Percentiles rank a stretch among this genome's conserved stretches.
These are phyloP conservation scores for Platanista minor DNA, from an alignment of 2,113 vertebrate genomes.

Conservation along the genomic window DNA sequence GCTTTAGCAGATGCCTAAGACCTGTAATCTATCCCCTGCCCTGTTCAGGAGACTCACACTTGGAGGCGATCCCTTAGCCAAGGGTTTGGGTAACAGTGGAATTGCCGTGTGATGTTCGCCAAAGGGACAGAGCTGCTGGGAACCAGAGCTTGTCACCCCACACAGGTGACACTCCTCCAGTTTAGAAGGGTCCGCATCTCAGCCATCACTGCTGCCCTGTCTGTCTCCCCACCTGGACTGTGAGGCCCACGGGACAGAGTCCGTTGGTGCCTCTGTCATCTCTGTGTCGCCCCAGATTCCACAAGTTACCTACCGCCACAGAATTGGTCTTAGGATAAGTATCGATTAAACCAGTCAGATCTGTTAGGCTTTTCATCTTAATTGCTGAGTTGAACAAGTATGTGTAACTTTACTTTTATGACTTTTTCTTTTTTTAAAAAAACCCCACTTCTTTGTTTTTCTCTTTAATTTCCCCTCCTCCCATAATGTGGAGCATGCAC, in stretches of 20 bases:
- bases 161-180: fast-evolving
- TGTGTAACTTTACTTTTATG: background rate
- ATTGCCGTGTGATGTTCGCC: fast-evolving
- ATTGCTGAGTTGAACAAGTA: background rate
- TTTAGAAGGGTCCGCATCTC: background rate
- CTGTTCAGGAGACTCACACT: background rate
- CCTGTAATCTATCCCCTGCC: fast-evolving
- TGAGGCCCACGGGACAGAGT: fast-evolving
- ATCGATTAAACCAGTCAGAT: fast-evolving
- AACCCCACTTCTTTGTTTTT: fast-evolving
- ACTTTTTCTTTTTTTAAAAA: background rate
- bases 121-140: background rate
- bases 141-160: background rate
- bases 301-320: background rate
- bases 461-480: too few species aligned
- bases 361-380: background rate
- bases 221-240: fast-evolving
- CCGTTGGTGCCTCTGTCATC: fast-evolving
- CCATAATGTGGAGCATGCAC: fast-evolving
- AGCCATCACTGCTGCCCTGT: fast-evolving
- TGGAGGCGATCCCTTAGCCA: background rate
- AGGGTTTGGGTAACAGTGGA: fast-evolving
- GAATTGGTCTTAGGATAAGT: background rate
- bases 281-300: background rate
- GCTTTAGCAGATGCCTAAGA: background rate